Evolutionary conservation across 2,113 vertebrate genomes (phyloP), one percentile per base, ranked within the genome.

Genomic region (Podarcis cretensis): DNA sequence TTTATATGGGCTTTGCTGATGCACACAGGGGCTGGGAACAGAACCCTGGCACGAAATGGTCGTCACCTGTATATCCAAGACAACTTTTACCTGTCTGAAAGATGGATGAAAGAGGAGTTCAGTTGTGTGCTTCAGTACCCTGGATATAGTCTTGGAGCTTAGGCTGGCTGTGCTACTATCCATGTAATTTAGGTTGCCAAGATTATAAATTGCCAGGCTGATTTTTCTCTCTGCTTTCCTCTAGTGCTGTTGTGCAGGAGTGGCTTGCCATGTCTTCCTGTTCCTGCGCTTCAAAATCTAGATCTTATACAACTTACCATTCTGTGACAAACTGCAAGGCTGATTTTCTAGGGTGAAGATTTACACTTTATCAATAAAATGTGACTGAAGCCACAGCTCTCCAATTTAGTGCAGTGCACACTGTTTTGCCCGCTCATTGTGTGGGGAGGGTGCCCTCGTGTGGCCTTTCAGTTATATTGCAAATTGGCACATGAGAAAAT

Each of bases 91-190:
- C 0, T 0, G 0, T 59, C 32, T 87, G 85, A 86, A 87, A 48
- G 20, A 78, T 18, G 37, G 21, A 40, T 48, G 37, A 48, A 48
- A 78, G 9, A 27, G 76, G 12, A 82, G 63, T 9, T 0, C 0
- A 78, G 10, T 43, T 21, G 69, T 90, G 78, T 0, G 0, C 7
- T 66, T 81, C 71, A 74, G 0, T 0, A 2, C 7, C 27, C 85
- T 43, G 86, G 0, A 32, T 59, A 0, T 13, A 73, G 76, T 7
- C 7, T 20, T 74, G 73, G 6, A 65, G 2, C 3, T 0, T 27
- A 18, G 37, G 3, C 27, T 32, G 9, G 20, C 77, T 92, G 66
- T 82, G 2, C 77, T 35, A 69, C 69, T 82, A 59, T 66, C 0
- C 68, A 83, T 90, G 16, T 0, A 16, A 14, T 43, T 78, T 63